Conservation (phyloP, 2,113 vertebrate species). For the Ciconia boyciana region DNA sequence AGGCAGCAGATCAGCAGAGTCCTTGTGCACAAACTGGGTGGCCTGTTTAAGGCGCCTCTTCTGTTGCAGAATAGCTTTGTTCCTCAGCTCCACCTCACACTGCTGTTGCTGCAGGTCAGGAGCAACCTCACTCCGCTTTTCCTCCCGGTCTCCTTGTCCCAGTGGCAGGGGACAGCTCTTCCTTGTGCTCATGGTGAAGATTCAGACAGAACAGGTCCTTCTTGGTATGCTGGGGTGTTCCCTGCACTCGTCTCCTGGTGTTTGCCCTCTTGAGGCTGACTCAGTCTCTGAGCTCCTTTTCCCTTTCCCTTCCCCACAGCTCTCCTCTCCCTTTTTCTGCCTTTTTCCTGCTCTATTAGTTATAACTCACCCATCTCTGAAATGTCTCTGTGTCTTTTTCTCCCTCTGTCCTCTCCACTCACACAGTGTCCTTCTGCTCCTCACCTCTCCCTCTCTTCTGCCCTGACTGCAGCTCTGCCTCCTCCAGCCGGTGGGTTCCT, state of each 20-base stretch:
- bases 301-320: not conserved
- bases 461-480: slow-evolving; percentile 22
- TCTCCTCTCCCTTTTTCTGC: not conserved
- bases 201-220: not conserved
- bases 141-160: not conserved
- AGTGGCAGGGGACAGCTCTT: not conserved
- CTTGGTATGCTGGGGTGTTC: not conserved
- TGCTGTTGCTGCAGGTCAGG: slow-evolving; percentile 69
- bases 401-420: not conserved
- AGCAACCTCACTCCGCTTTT: not conserved
- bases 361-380: not conserved
- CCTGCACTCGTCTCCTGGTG: not conserved
- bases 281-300: slow-evolving; percentile 55
- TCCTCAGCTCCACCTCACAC: slow-evolving; percentile 79
- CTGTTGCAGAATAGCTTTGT: slow-evolving; percentile 89
- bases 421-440: not conserved
- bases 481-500: not conserved
- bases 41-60: slow-evolving; percentile 92
- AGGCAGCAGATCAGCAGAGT: slow-evolving; percentile 95
- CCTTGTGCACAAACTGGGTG: slow-evolving; percentile 94
- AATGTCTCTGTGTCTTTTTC: not conserved
- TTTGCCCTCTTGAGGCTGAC: not conserved
- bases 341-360: not conserved
- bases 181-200: slow-evolving; percentile 30
- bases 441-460: not conserved